These are phyloP conservation scores for Gymnoscelis rufifasciata DNA, from an alignment of 2,888 invertebrate species.

Conservation along the genomic window DNA sequence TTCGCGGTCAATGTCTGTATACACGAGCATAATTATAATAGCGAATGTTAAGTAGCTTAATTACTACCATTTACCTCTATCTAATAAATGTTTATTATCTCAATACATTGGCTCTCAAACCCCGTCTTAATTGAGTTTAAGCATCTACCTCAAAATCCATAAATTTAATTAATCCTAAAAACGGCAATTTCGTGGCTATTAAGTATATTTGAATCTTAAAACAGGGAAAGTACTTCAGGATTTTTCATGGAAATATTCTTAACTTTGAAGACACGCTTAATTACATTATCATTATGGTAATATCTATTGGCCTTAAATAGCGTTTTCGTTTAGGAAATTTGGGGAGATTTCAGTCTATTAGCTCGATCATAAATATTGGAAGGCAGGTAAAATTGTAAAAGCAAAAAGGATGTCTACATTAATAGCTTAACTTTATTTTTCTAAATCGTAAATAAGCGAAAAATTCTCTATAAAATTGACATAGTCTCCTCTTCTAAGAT, in stretches of 20 bases:
- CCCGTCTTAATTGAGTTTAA: not conserved
- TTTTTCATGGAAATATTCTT: conserved; percentile 14
- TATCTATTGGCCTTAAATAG: conserved; percentile 26
- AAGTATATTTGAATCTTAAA: conserved; percentile 9
- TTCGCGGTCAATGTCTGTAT: no score
- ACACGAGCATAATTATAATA: no score
- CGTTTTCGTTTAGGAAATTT: conserved; percentile 6
- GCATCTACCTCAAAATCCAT: not conserved
- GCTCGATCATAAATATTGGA: not conserved
- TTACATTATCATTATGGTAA: conserved; percentile 32
- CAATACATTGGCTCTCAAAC: no score
- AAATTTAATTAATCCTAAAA: not conserved
- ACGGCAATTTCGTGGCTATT: not conserved
- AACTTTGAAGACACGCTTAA: conserved; percentile 26
- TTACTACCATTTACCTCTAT: no score
- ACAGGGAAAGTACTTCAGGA: conserved; percentile 13
- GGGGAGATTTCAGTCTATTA: not conserved
- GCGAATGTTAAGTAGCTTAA: no score
- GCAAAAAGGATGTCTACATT: no score
- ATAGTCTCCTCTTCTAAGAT: no score
- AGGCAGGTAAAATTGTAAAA: not conserved
- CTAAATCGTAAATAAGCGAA: no score
- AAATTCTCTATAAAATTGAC: no score
- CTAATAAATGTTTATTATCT: no score
- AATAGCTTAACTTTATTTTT: no score